Evolutionary conservation across 1,140 invertebrate species (phyloP), one percentile per base, ranked within the genome.

Genomic region (Macrobrachium nipponense): DNA sequence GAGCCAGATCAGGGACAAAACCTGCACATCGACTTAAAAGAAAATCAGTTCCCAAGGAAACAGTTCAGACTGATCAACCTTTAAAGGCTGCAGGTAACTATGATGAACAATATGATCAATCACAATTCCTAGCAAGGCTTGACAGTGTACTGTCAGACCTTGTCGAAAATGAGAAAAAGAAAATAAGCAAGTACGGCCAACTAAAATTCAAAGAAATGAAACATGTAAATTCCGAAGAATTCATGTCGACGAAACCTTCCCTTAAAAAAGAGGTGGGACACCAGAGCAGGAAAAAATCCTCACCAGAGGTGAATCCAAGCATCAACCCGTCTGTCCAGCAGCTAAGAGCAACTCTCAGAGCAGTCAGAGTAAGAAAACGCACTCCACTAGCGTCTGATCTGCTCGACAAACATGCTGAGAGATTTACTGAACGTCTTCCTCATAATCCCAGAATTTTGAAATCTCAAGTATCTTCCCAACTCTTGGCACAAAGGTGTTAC

Each of bases 91-190:
- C 79, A 20, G 66, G 20, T 61, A 80, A 80, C 51, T 58, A 59
- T 58, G 73, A 86, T 61, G 83, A 86, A 23, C 73, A 80, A 17
- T 80, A 77, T 17, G 68, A 84, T 12, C 51, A 51, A 51, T n/a
- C 66, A 58, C 77, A 80, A 17, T 86, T 86, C 80, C 43, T 86
- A 10, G 58, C 66, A 61, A 80, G 78, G 58, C 77, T 86, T n/a
- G 83, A 86, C 44, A 80, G 83, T 58, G 77, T 86, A 17, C 76
- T 86, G 17, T 72, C 83, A 44, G 83, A 86, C 59, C 60, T 86
- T 18, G 83, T 86, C 7, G 83, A 86, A 75, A 79, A 51, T 70
- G 83, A 86, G 23, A 86, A 86, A 20, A 86, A 80, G 36, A 80
- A 73, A 64, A 86, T 86, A 11, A 86, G 83, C n/a, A 86, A 72